Evolutionary conservation across 2,888 invertebrate genomes (phyloP), one percentile per base, ranked within the genome.

Genomic region (Mythimna lalbum): DNA sequence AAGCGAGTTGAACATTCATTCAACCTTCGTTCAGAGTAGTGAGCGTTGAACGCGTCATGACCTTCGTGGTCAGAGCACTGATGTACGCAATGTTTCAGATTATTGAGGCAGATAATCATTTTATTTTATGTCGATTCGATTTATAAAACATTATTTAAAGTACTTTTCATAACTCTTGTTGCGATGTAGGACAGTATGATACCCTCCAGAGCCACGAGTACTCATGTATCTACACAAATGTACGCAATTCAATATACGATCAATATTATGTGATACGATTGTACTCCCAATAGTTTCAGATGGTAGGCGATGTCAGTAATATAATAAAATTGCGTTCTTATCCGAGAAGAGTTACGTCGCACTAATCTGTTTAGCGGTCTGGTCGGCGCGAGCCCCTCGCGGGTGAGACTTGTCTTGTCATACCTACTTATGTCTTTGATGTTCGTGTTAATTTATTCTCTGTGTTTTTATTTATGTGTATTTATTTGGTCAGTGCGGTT

Each of bases 401-500:
- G 14, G 4, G 5, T 43, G 17, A 6, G 5, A 43, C 43, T 43
- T 43, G 39, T 14, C 39, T 39, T 14, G 17, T 43, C 17, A 43
- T 43, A 27, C 9, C 52, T 12, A 23, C 9, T 62, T 12, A 23
- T n/a, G 23, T 21, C 33, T 70, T 53, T 64, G 75, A 55, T 39
- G 53, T 47, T 36, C 14, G 52, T 12, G 27, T 71, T 36, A 1
- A n/a, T 39, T 55, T 55, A 31, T 31, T 56, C 21, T 47, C 2
- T 23, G n/a, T 64, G 21, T 23, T 33, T 47, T 23, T 36, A 39
- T 55, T 55, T 36, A 33, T 53, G 43, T 63, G 23, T 27, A 33
- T 74, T 31, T 55, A 39, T 75, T 49, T 49, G 27, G n/a, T 14
- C 31, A 66, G 31, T 33, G 75, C 49, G 53, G 27, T 17, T 21